Evolutionary conservation across 2,113 vertebrate genomes (phyloP).

Genomic region (Lethenteron camtschaticum): DNA sequence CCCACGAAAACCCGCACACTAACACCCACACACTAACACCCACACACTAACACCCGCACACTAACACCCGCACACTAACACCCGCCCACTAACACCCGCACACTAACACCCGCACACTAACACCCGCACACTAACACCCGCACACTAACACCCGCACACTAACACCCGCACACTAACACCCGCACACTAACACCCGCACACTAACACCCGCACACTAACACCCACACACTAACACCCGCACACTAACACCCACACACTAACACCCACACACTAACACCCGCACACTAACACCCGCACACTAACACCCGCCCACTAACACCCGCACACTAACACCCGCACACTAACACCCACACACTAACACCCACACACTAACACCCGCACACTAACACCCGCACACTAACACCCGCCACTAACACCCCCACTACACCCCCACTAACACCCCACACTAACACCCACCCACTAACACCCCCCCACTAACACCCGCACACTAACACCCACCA

Average conservation of each 20-base stretch:
- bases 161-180: background rate
- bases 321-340: background rate
- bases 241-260: too few species aligned
- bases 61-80: too few species aligned
- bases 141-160: background rate
- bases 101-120: background rate
- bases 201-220: too few species aligned
- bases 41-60: background rate
- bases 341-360: background rate
- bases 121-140: background rate
- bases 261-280: too few species aligned
- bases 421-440: background rate
- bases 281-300: background rate
- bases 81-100: accelerated
- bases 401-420: background rate
- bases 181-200: background rate
- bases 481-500: background rate
- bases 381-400: background rate
- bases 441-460: background rate
- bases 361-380: background rate
- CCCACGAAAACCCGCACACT: background rate
- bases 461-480: background rate
- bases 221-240: too few species aligned
- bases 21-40: background rate
- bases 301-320: background rate